Conservation (phyloP, 2,797 vertebrate species). For the Sebastes miniatus region DNA sequence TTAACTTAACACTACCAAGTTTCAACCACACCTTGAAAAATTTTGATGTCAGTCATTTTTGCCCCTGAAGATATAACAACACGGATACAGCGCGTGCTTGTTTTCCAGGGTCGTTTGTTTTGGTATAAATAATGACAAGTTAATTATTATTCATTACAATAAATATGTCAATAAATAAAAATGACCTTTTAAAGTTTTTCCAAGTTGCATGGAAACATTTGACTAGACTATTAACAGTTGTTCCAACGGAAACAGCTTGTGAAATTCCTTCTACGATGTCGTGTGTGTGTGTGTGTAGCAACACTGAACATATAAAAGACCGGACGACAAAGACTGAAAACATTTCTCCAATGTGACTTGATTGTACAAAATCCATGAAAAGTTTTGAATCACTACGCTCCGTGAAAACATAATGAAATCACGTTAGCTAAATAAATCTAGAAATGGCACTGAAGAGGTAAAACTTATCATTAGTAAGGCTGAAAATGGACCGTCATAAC, state of each 20-base stretch:
- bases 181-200: slow-evolving; percentile 58
- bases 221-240: slow-evolving; percentile 8
- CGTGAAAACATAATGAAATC: slow-evolving; percentile 8
- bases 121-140: slow-evolving; percentile 79
- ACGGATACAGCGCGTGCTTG: neutral
- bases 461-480: slow-evolving; percentile 43
- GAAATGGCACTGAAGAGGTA: slow-evolving; percentile 33
- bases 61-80: slow-evolving; percentile 23
- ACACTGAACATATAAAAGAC: slow-evolving; percentile 51
- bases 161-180: slow-evolving; percentile 86
- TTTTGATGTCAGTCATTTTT: slow-evolving; percentile 49
- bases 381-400: neutral
- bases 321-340: neutral
- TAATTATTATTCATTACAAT: slow-evolving; percentile 75
- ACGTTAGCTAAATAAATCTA: neutral
- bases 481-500: slow-evolving; percentile 13
- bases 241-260: slow-evolving; percentile 38
- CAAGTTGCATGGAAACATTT: slow-evolving; percentile 23
- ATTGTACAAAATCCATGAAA: slow-evolving; percentile 10
- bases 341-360: neutral
- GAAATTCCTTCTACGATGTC: slow-evolving; percentile 39
- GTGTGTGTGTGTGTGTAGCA: slow-evolving; percentile 8
- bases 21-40: slow-evolving; percentile 25
- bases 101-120: slow-evolving; percentile 38
- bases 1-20: neutral